These are phyloP conservation scores for Psilopogon haemacephalus DNA, from an alignment of 2,113 vertebrate species.

Conservation along the genomic window DNA sequence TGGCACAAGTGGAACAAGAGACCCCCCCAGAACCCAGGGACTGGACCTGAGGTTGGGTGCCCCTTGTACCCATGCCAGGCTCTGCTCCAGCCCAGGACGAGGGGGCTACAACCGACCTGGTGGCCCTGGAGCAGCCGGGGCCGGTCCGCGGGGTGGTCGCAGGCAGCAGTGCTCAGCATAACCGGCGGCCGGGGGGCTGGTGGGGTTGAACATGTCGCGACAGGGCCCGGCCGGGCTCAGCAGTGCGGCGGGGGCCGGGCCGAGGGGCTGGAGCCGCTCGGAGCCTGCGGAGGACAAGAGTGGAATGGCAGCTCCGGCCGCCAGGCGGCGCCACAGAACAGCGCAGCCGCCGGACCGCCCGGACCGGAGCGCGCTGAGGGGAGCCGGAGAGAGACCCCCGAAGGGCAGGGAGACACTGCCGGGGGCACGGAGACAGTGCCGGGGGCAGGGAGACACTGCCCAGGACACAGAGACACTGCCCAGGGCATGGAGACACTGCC, in stretches of 20 bases:
- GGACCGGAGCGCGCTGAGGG: not conserved
- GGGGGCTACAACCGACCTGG: conserved; percentile 67
- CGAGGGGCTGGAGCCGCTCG: not conserved
- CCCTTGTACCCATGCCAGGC: fast-evolving
- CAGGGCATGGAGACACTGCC: too few species aligned
- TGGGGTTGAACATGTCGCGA: conserved; percentile 85
- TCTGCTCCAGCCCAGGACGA: not conserved
- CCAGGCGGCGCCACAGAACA: not conserved
- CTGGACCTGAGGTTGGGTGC: too few species aligned
- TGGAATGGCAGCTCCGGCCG: not conserved
- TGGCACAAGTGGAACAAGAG: not conserved
- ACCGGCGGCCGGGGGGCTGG: conserved; percentile 76
- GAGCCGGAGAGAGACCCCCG: too few species aligned
- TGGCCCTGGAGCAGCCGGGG: conserved; percentile 17
- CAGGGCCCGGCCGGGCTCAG: conserved; percentile 66
- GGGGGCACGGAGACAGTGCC: too few species aligned
- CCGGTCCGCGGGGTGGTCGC: conserved; percentile 77
- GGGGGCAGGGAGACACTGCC: too few species aligned
- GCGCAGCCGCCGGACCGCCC: not conserved
- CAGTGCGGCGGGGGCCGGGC: not conserved
- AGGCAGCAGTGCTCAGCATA: conserved; percentile 88
- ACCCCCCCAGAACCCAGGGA: not conserved
- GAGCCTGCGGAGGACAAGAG: not conserved
- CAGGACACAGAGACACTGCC: too few species aligned
- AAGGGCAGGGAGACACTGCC: too few species aligned